A percentile compares a stretch with the other conserved stretches of the same genome.
phyloP scores from a whole-genome alignment of 2,113 vertebrate genomes.

The Andinoacara biseriatus region DNA sequence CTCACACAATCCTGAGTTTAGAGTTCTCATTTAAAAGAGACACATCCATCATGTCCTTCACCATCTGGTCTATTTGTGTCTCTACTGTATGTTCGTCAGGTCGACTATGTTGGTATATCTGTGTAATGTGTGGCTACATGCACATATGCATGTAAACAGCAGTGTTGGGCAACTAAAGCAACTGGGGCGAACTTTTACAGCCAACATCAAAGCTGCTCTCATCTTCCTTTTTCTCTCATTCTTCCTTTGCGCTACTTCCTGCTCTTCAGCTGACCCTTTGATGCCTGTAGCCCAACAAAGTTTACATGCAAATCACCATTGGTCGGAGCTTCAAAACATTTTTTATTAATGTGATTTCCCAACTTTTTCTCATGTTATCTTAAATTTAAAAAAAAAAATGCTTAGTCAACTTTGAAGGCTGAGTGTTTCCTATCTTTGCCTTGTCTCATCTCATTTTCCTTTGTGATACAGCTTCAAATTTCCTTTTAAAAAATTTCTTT shows the following conservation, averaged over 20 bases:
- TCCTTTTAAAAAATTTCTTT: background rate
- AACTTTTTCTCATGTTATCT: background rate
- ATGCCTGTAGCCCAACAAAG: background rate
- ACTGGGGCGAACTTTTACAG: slow-evolving; percentile 55
- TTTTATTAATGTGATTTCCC: background rate
- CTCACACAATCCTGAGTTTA: background rate
- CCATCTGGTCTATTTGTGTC: too few relatives aligned
- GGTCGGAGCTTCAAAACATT: background rate
- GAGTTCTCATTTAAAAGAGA: background rate
- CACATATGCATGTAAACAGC: background rate
- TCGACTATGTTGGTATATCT: background rate
- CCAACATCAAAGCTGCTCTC: slow-evolving; percentile 69
- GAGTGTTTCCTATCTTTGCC: too few relatives aligned
- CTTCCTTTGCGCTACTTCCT: slow-evolving; percentile 17
- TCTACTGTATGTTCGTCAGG: too few relatives aligned
- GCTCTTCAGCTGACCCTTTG: slow-evolving; percentile 12
- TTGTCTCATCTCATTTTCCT: background rate
- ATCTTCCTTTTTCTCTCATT: slow-evolving; percentile 40
- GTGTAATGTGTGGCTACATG: background rate
- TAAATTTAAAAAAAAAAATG: too few relatives aligned
- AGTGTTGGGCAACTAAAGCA: slow-evolving; percentile 15
- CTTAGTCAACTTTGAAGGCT: too few relatives aligned
- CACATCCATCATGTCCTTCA: too few relatives aligned
- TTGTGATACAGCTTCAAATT: slow-evolving; percentile 10
- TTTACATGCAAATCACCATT: background rate